phyloP scores from a whole-genome alignment of 2,797 vertebrate species.

The Loris lydekkerianus region DNA sequence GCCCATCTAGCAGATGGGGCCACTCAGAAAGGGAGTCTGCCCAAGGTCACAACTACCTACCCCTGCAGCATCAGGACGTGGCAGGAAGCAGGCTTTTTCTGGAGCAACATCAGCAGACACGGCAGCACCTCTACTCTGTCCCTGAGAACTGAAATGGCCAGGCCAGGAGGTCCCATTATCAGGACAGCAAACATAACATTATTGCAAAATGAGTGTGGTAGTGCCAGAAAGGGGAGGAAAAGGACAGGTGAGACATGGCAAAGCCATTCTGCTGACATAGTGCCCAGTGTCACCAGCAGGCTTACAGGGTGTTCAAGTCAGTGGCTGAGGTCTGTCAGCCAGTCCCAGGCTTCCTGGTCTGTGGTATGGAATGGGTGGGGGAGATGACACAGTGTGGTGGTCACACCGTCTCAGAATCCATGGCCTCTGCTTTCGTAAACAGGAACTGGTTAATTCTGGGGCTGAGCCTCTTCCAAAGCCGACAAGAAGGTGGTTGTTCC shows the following conservation, averaged over 20 bases:
- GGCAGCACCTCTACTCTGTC: not conserved
- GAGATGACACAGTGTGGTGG: not conserved
- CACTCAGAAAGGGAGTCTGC: not conserved
- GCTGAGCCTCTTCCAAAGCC: too few relatives aligned
- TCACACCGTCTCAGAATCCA: not conserved
- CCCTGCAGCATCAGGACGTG: not conserved
- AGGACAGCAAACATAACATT: not conserved
- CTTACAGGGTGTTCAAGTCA: not conserved
- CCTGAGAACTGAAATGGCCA: fast-evolving
- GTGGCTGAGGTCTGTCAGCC: not conserved
- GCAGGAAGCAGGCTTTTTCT: not conserved
- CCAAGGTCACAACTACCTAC: not conserved
- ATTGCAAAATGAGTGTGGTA: too few relatives aligned
- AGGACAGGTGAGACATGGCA: not conserved
- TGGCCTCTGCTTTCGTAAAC: fast-evolving
- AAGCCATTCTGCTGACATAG: not conserved
- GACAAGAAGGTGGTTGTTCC: not conserved
- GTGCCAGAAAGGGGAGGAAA: not conserved
- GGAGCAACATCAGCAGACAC: too few relatives aligned
- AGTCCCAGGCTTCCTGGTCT: not conserved
- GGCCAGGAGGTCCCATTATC: not conserved
- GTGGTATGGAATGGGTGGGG: not conserved
- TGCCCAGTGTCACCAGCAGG: not conserved
- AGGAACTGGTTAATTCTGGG: not conserved
- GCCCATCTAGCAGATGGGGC: not conserved